Evolutionary conservation across 1,140 invertebrate species (phyloP).

Genomic region (Aporrectodea caliginosa): DNA sequence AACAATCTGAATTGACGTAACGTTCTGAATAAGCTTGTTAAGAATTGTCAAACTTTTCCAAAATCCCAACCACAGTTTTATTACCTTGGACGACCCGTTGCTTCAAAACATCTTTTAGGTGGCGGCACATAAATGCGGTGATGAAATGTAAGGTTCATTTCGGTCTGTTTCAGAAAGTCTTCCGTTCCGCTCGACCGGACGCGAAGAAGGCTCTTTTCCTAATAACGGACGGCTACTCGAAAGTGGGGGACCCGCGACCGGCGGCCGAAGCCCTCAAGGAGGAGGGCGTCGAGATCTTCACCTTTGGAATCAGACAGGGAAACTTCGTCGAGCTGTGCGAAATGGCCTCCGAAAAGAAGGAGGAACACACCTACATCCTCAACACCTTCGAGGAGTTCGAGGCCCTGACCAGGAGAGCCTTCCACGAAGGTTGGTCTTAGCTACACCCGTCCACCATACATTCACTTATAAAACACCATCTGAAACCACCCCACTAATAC

Average conservation of each 20-base stretch:
- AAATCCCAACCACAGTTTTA: too few species aligned
- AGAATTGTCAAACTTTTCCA: too few species aligned
- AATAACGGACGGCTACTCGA: constrained; percentile 71
- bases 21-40: too few species aligned
- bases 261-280: constrained; percentile 60
- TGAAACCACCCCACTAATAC: too few species aligned
- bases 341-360: constrained; percentile 64
- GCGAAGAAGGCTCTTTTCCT: constrained; percentile 65
- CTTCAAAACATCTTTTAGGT: too few species aligned
- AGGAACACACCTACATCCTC: constrained; percentile 66
- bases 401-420: constrained; percentile 64
- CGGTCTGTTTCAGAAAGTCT: constrained; percentile 58
- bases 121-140: too few species aligned
- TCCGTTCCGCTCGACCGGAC: constrained; percentile 58
- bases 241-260: constrained; percentile 66
- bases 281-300: constrained; percentile 62
- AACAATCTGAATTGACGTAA: too few species aligned
- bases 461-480: too few species aligned
- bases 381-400: constrained; percentile 71
- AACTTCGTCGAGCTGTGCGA: constrained; percentile 65
- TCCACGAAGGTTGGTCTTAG: constrained; percentile 63
- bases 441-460: background rate
- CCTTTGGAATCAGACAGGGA: constrained; percentile 68
- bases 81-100: too few species aligned
- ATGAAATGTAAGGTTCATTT: constrained; percentile 27